Conservation (phyloP, 2,888 invertebrate genomes). For the Ophraella communa region DNA sequence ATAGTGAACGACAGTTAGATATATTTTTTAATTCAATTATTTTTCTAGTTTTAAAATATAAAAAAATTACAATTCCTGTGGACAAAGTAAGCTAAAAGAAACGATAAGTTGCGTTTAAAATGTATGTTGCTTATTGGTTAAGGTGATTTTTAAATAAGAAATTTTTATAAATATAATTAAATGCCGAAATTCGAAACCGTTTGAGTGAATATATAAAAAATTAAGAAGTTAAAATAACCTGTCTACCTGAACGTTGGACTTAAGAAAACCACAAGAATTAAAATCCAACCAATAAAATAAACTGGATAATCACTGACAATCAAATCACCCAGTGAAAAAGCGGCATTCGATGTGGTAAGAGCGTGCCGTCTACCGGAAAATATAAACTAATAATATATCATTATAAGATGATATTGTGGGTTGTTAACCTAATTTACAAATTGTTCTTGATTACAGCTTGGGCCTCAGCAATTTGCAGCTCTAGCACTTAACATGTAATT, state of each 20-base stretch:
- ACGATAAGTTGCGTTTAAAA: too few species aligned
- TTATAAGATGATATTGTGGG: slow-evolving; percentile 43
- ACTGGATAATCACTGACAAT: neutral
- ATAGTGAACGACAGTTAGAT: too few species aligned
- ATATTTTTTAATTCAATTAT: too few species aligned
- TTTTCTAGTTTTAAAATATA: too few species aligned
- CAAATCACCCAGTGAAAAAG: neutral
- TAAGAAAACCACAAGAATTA: neutral
- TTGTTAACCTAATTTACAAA: slow-evolving; percentile 46
- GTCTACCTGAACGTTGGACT: neutral
- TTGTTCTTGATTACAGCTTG: slow-evolving; percentile 44
- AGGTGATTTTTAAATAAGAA: too few species aligned
- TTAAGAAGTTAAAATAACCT: neutral
- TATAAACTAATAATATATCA: slow-evolving; percentile 36
- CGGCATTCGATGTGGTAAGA: neutral
- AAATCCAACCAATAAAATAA: neutral
- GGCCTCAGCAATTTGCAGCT: slow-evolving; percentile 37
- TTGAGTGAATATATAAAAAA: too few species aligned
- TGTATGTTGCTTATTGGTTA: too few species aligned
- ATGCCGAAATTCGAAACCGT: too few species aligned
- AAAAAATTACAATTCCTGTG: too few species aligned
- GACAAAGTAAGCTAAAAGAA: too few species aligned
- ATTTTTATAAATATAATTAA: too few species aligned
- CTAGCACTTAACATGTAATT: slow-evolving; percentile 38
- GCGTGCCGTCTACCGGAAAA: slow-evolving; percentile 27